These are phyloP conservation scores for Philonicus albiceps DNA, from an alignment of 2,888 invertebrate species.

Conservation along the genomic window DNA sequence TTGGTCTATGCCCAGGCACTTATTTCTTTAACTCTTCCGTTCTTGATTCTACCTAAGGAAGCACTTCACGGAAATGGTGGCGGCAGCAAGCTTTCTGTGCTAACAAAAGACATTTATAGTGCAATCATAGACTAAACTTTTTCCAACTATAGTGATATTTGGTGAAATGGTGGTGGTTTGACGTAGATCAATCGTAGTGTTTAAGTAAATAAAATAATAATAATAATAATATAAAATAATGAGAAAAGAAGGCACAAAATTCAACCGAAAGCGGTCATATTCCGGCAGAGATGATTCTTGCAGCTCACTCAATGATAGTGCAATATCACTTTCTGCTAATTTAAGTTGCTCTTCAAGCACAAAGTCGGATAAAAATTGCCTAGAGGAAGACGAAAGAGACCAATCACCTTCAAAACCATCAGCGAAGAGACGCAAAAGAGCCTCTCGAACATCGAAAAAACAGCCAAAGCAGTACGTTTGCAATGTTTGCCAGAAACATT, in stretches of 20 bases:
- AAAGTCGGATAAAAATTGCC: not conserved
- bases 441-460: conserved; percentile 53
- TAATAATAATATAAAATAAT: not conserved
- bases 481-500: conserved; percentile 71
- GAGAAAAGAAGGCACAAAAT: not conserved
- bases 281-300: not conserved
- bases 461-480: conserved; percentile 65
- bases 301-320: not conserved
- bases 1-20: not conserved
- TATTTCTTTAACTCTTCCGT: not conserved
- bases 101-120: conserved; percentile 3
- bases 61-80: not conserved
- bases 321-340: conserved; percentile 6
- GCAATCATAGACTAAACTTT: conserved; percentile 1
- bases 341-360: not conserved
- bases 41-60: conserved; percentile 8
- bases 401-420: not conserved
- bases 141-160: not conserved
- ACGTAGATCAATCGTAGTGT: not conserved
- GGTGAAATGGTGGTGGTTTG: conserved; percentile 20
- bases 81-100: conserved; percentile 15
- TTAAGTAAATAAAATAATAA: not conserved
- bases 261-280: not conserved
- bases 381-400: not conserved
- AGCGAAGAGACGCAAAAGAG: not conserved